Base-by-base conservation (phyloP, 2,888 invertebrate species). In the Lasioglossum morio region DNA sequence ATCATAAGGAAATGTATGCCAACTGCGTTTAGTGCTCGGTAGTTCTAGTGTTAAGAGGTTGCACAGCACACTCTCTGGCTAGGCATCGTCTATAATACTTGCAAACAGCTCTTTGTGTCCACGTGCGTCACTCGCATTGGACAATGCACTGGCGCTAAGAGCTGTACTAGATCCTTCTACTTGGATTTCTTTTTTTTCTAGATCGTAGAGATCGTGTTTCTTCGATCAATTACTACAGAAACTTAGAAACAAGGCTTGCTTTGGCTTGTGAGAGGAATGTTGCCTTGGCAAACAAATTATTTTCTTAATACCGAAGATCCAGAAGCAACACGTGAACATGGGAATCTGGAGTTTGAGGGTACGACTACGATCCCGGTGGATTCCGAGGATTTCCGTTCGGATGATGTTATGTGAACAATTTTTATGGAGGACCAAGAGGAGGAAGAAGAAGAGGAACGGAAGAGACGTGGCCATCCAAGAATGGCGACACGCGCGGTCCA, bases 401-500 rank as follows among this genome's bases (percentile, higher is more conserved):
- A 23, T 23, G 27, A 70, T 63, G 63, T 82, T 82, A 79, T 75
- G 53, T 69, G 66, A 37, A 12, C 37, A 63, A 53, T 66, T 66
- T 66, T 46, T 46, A 34, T 40, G 69, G 46, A 53, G 53, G 10
- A n/a, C 23, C 4, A 53, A 1, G 10, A 53, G n/a, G 3, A n/a
- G 53, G 53, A 53, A n/a, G 16, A 37, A 43, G 53, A 53, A 34
- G 43, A 69, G 23, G 46, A 48, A 57, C 23, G 60, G 60, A 73
- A 63, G 73, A 76, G 72, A 69, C 63, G 40, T 12, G 30, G 57
- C 4, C 60, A 81, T 84, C 85, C 82, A n/a, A 87, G 86, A 86
- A 90, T 85, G 83, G 86, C 82, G 85, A 88, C 69, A 81, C 82
- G 74, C 63, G 69, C 43, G 82, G 82, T 88, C 86, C 86, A 82